These are phyloP conservation scores for Cyanoliseus patagonus DNA, from an alignment of 2,113 vertebrate species.

Conservation along the genomic window DNA sequence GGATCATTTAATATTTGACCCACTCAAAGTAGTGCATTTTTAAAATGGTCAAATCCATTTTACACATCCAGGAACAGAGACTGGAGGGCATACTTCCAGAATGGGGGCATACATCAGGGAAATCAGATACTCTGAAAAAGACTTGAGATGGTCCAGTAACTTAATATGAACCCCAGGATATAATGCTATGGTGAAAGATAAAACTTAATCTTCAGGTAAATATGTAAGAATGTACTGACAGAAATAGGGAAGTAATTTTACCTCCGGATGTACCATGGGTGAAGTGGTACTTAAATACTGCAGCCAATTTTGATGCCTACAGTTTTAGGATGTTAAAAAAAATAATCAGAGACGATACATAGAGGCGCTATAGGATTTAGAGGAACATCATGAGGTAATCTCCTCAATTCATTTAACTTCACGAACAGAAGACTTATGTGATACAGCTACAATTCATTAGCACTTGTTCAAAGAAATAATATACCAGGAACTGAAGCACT, in stretches of 20 bases:
- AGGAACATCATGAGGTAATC: neutral
- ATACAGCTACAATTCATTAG: neutral
- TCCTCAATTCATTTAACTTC: neutral
- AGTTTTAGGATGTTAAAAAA: neutral
- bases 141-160: neutral
- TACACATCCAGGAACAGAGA: neutral
- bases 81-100: neutral
- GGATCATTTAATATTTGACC: neutral
- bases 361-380: neutral
- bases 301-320: neutral
- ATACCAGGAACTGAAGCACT: neutral
- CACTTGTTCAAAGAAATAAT: neutral
- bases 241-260: neutral
- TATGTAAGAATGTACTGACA: neutral
- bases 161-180: neutral
- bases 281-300: neutral
- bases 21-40: neutral
- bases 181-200: neutral
- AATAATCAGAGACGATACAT: neutral
- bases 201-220: neutral
- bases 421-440: neutral
- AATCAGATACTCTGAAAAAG: neutral
- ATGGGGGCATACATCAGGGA: neutral
- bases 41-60: neutral
- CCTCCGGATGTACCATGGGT: fast-evolving